phyloP scores from a whole-genome alignment of 2,888 invertebrate genomes.

The Flabesymbios commensalis region DNA sequence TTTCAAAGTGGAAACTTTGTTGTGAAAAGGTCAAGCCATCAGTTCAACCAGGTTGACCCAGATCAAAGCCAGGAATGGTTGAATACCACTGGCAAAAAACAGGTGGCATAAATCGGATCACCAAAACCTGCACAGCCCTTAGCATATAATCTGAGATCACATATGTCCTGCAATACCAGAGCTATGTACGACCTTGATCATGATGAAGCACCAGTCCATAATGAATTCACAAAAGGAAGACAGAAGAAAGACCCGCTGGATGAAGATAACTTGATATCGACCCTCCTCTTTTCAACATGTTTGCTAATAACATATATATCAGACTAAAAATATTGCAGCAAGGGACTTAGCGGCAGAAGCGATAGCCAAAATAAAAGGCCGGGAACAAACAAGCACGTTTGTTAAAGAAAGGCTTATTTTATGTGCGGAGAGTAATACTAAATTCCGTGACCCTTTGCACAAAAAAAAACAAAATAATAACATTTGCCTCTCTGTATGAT shows the following conservation, averaged over 20 bases:
- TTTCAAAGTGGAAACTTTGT: slow-evolving; percentile 23
- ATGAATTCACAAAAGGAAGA: background rate
- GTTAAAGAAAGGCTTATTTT: too few relatives aligned
- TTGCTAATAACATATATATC: background rate
- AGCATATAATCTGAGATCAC: slow-evolving; percentile 7
- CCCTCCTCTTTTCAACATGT: background rate
- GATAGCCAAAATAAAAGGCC: too few relatives aligned
- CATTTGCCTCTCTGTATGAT: too few relatives aligned
- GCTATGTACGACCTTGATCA: background rate
- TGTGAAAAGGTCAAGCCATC: slow-evolving; percentile 12
- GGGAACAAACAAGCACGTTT: too few relatives aligned
- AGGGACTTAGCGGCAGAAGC: background rate
- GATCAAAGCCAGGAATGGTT: slow-evolving; percentile 19
- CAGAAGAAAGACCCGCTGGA: background rate
- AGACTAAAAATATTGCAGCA: background rate
- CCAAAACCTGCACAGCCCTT: slow-evolving; percentile 2
- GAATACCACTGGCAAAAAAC: slow-evolving; percentile 17
- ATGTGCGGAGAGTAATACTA: too few relatives aligned
- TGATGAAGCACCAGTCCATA: background rate
- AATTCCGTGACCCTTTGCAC: too few relatives aligned
- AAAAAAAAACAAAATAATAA: too few relatives aligned
- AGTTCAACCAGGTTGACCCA: slow-evolving; percentile 19
- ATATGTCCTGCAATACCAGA: background rate
- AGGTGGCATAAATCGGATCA: slow-evolving; percentile 15
- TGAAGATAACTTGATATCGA: background rate